Percentiles rank a stretch among this genome's conserved stretches.
phyloP scores from a whole-genome alignment of 2,113 vertebrate species.

The Tachysurus vachellii region DNA sequence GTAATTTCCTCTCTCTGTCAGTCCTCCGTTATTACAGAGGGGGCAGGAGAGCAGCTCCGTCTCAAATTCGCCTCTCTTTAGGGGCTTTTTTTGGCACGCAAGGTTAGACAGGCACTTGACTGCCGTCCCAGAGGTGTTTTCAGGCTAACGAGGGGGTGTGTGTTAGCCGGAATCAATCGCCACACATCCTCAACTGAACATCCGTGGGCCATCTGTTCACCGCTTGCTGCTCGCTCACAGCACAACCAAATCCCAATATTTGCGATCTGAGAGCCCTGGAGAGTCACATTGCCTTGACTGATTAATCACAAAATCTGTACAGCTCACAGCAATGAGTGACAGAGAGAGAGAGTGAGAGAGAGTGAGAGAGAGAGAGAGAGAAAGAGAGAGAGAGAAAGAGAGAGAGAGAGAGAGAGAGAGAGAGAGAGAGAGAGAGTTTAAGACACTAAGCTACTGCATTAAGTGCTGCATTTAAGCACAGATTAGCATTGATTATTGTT shows the following conservation, averaged over 20 bases:
- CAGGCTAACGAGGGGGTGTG: constrained; percentile 84
- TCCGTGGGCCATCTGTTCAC: constrained; percentile 93
- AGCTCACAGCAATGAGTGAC: constrained; percentile 58
- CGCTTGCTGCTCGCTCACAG: constrained; percentile 77
- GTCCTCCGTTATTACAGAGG: constrained; percentile 48
- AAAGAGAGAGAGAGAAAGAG: constrained; percentile 36
- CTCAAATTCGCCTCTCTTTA: constrained; percentile 35
- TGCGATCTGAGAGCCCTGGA: constrained; percentile 86
- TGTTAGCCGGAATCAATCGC: constrained; percentile 89
- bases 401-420: constrained; percentile 33
- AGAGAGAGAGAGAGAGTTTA: constrained; percentile 33
- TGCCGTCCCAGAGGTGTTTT: constrained; percentile 84
- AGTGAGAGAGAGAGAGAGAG: constrained; percentile 43
- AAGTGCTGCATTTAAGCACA: neutral
- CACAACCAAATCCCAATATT: constrained; percentile 89
- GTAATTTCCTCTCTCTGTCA: constrained; percentile 49
- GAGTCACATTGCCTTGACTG: constrained; percentile 65
- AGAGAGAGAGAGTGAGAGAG: neutral
- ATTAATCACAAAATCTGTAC: constrained; percentile 79
- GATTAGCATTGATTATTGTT: neutral
- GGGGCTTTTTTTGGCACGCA: constrained; percentile 51
- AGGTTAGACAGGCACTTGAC: constrained; percentile 67
- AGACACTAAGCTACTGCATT: neutral
- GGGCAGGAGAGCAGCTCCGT: constrained; percentile 32
- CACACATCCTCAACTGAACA: constrained; percentile 84